These are phyloP conservation scores for Acropternis orthonyx DNA, from an alignment of 2,797 vertebrate species.

Conservation along the genomic window DNA sequence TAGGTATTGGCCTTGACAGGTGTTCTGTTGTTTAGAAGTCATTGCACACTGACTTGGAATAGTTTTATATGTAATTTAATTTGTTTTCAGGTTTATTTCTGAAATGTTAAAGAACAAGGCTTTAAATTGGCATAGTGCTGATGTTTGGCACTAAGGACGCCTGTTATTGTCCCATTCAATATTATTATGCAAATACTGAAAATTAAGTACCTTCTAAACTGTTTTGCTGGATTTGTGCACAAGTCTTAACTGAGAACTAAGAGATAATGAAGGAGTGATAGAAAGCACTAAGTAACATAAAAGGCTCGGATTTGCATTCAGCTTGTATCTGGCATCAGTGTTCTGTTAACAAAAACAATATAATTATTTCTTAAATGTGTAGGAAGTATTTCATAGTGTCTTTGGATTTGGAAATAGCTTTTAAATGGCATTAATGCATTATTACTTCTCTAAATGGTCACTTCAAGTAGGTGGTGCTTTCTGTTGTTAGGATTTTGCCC, in stretches of 20 bases:
- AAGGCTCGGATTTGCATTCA: constrained; percentile 35
- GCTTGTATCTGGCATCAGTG: not conserved
- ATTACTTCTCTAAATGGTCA: not conserved
- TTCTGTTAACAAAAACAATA: constrained; percentile 27
- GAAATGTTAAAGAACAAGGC: not conserved
- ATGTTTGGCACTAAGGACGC: not conserved
- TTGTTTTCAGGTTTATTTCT: not conserved
- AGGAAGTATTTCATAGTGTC: not conserved
- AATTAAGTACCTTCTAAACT: not conserved
- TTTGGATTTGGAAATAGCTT: not conserved
- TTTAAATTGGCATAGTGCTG: not conserved
- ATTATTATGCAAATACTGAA: not conserved
- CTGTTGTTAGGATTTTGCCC: not conserved
- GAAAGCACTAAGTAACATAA: not conserved
- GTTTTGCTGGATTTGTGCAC: not conserved
- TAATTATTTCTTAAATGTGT: not conserved
- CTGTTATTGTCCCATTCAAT: not conserved
- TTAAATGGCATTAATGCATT: not conserved
- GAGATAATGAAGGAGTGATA: not conserved
- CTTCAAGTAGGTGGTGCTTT: not conserved
- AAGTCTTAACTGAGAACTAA: not conserved
- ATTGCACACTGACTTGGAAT: not conserved
- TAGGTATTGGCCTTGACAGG: not conserved
- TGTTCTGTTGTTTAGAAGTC: not conserved
- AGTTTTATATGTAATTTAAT: not conserved